Evolutionary conservation across 30 jellyfish, hydroid and myxozoan genomes (phyloP).

Genomic region (Cassiopea xamachana): DNA sequence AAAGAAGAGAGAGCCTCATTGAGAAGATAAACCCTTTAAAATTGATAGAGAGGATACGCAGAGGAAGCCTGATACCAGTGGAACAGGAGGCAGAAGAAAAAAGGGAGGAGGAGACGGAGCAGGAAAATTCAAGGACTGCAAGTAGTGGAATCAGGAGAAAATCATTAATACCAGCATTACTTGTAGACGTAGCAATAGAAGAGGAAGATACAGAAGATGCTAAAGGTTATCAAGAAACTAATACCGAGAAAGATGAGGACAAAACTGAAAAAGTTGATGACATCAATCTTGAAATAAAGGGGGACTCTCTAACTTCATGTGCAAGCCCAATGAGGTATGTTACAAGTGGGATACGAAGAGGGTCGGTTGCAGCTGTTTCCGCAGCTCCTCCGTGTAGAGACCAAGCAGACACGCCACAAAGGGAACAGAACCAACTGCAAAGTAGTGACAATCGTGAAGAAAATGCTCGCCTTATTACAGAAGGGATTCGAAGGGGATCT

Average conservation of each 20-base stretch:
- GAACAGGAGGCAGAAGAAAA: background rate
- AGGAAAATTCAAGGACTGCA: background rate
- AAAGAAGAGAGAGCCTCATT: constrained; percentile 52
- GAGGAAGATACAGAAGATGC: constrained; percentile 22
- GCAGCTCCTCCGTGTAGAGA: constrained; percentile 72
- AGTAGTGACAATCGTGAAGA: background rate
- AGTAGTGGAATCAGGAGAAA: constrained; percentile 66
- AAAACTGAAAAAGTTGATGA: background rate
- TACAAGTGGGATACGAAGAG: constrained; percentile 69
- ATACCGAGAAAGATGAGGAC: background rate
- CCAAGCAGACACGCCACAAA: background rate
- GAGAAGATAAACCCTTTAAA: constrained; percentile 61
- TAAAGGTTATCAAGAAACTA: background rate
- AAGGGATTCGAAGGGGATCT: constrained; percentile 70
- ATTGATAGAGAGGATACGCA: constrained; percentile 32
- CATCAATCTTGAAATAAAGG: background rate
- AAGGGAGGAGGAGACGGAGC: background rate
- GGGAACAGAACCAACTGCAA: background rate
- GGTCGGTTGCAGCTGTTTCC: constrained; percentile 76
- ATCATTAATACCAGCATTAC: constrained; percentile 62
- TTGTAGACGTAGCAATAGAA: background rate
- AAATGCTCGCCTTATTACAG: constrained; percentile 37
- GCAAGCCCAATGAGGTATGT: constrained; percentile 38
- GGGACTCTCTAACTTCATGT: background rate
- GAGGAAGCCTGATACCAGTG: background rate